These are phyloP conservation scores for Steatornis caripensis DNA, from an alignment of 2,113 vertebrate genomes.

Conservation along the genomic window DNA sequence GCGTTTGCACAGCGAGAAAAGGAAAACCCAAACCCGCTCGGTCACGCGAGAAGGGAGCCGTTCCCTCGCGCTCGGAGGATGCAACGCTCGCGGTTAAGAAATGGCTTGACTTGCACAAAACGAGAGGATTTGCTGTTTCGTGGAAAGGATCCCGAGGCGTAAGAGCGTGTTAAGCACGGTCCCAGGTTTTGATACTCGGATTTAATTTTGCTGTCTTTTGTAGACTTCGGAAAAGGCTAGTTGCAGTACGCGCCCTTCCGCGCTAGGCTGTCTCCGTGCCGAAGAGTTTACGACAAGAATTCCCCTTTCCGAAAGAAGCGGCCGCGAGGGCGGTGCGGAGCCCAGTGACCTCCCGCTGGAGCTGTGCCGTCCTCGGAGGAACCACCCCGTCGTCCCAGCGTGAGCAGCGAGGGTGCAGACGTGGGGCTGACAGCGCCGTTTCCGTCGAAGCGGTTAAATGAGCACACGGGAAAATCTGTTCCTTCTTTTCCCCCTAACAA, in stretches of 20 bases:
- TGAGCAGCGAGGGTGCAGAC: rapidly evolving
- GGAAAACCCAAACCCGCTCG: background rate
- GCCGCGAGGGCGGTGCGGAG: background rate
- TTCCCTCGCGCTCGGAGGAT: background rate
- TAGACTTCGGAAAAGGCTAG: background rate
- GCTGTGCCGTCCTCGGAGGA: background rate
- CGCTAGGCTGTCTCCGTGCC: background rate
- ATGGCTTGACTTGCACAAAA: background rate
- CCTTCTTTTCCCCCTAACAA: background rate
- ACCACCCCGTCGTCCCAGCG: background rate
- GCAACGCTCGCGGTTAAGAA: background rate
- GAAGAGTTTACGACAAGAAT: background rate
- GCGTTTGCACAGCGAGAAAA: background rate
- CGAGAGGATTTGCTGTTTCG: background rate
- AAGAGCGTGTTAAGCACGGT: background rate
- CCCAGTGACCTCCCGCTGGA: background rate
- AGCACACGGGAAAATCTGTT: background rate
- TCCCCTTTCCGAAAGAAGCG: background rate
- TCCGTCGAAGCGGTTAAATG: too few relatives aligned
- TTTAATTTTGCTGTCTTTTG: background rate
- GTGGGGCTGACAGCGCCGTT: background rate
- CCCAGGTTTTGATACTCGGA: background rate
- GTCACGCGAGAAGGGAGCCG: background rate
- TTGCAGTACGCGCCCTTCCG: background rate
- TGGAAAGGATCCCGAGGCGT: background rate